Percentiles rank a stretch among this genome's conserved stretches.
These are phyloP conservation scores for Patella caerulea DNA, from an alignment of 2,888 invertebrate species.

Conservation along the genomic window DNA sequence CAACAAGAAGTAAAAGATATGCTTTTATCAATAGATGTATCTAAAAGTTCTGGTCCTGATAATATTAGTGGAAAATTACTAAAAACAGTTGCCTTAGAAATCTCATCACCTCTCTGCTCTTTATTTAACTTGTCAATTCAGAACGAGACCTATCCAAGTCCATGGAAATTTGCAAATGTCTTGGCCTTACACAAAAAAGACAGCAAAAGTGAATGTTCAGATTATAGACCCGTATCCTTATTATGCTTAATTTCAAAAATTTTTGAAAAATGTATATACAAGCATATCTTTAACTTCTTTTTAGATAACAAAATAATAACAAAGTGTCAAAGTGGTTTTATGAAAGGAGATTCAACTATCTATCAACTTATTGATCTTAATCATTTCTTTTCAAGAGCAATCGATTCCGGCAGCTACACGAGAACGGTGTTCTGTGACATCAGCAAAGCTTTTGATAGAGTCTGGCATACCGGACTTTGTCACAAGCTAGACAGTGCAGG, in stretches of 20 bases:
- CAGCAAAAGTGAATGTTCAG: not conserved
- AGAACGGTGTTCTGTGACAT: not conserved
- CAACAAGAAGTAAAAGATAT: constrained; percentile 6
- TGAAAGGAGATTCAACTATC: not conserved
- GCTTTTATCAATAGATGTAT: not conserved
- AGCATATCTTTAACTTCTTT: not conserved
- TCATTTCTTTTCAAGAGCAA: not conserved
- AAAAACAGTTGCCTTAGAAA: not conserved
- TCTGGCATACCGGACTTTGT: not conserved
- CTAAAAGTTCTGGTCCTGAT: constrained; percentile 12
- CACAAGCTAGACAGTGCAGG: not conserved
- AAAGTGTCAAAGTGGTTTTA: not conserved
- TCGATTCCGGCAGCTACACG: not conserved
- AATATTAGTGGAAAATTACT: constrained; percentile 14
- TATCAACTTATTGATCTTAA: not conserved
- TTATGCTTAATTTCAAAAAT: not conserved
- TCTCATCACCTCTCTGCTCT: not conserved
- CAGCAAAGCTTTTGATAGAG: not conserved
- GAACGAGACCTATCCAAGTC: not conserved
- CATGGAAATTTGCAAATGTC: not conserved
- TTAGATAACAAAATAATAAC: not conserved
- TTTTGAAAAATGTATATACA: not conserved
- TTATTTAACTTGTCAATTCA: not conserved
- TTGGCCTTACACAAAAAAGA: not conserved
- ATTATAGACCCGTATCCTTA: not conserved